Evolutionary conservation across 2,113 vertebrate genomes (phyloP).

Genomic region (Chamaea fasciata): DNA sequence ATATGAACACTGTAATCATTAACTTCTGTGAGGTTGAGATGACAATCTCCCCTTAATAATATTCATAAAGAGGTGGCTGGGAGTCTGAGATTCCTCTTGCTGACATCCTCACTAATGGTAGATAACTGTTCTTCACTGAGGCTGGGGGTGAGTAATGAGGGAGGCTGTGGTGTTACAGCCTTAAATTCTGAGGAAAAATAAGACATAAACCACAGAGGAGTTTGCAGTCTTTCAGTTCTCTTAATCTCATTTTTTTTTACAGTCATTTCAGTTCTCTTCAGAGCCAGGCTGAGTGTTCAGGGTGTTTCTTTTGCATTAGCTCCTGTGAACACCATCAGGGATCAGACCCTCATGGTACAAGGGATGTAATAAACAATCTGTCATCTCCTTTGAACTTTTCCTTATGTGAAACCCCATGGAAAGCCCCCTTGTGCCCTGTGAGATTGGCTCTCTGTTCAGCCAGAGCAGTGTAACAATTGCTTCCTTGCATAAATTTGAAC

Average conservation of each 20-base stretch:
- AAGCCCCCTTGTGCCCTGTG: background rate
- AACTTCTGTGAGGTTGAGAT: background rate
- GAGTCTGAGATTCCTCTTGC: background rate
- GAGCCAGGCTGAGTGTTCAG: background rate
- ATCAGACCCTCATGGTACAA: background rate
- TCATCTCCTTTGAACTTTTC: background rate
- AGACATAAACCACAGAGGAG: background rate
- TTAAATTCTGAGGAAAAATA: conserved; percentile 15
- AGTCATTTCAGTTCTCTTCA: background rate
- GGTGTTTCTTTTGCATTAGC: background rate
- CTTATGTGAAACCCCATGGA: background rate
- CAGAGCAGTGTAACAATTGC: background rate
- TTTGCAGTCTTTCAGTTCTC: background rate
- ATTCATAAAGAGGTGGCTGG: background rate
- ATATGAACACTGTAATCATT: background rate
- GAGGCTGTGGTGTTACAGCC: background rate
- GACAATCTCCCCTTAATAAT: background rate
- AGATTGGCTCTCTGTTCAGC: background rate
- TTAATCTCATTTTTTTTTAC: background rate
- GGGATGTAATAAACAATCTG: background rate
- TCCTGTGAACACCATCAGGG: background rate
- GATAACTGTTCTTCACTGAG: background rate
- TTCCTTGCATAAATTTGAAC: conserved; percentile 12
- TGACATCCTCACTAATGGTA: background rate
- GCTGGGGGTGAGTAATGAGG: background rate